Evolutionary conservation across 2,888 invertebrate genomes (phyloP), one percentile per base, ranked within the genome.

Genomic region (Synanthedon myopaeformis): DNA sequence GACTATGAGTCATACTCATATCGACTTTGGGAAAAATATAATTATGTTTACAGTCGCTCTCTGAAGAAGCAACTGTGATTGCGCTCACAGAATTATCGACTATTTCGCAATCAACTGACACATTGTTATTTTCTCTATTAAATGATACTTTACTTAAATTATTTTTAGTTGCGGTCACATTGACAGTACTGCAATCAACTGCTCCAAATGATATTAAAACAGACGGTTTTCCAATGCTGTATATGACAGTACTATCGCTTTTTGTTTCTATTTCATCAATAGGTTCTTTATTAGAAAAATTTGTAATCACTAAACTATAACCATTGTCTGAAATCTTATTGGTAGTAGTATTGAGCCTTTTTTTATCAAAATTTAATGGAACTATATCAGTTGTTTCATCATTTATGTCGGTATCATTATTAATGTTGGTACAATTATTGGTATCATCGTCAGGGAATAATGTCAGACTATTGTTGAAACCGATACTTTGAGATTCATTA

Each of bases 71-170:
- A 10, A 35, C 35, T 35, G 35, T 35, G 8, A 35, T 35, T 35
- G 8, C 35, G 35, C 35, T 35, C 3, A 35, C 10, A 10, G 35
- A 35, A 35, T 59, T 61, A 63, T 80, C 79, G 8, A 69, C 48
- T 2, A 84, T 53, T 58, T 79, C 74, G 59, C 82, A 84, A 56
- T 79, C 70, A 52, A 82, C 61, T 55, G 65, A 66, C 5, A 72
- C 67, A 23, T 65, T 54, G n/a, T 67, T 64, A 56, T 75, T 57
- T 14, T 66, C 61, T 54, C 68, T 64, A 13, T 67, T 59, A 13
- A 82, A 56, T 42, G 55, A 55, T 19, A 83, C 59, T 59, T 72
- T 70, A 58, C 74, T 79, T 14, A 82, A 69, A 57, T 65, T 68
- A 59, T 69, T 67, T 54, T 74, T 74, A 57, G 68, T 76, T 52